Percentiles rank a stretch among this genome's conserved stretches.
These are phyloP conservation scores for Corythaixoides concolor DNA, from an alignment of 2,113 vertebrate genomes.

Conservation along the genomic window DNA sequence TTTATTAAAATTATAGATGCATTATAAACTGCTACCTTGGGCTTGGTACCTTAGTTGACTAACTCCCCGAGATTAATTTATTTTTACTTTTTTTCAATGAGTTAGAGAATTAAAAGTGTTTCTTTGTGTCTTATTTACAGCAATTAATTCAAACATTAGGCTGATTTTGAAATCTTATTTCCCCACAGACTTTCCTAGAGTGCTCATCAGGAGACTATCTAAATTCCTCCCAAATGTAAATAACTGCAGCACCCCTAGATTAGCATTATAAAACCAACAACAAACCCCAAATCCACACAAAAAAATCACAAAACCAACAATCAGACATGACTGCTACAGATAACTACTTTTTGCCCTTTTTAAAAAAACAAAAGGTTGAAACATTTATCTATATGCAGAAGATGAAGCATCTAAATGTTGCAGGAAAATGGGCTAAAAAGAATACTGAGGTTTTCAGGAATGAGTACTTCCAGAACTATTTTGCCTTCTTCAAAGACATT, in stretches of 20 bases:
- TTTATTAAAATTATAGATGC: constrained; percentile 11
- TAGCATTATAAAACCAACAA: neutral
- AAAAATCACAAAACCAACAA: neutral
- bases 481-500: neutral
- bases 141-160: neutral
- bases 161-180: neutral
- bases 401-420: neutral
- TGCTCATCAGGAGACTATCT: neutral
- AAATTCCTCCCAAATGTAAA: neutral
- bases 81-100: neutral
- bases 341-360: neutral
- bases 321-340: neutral
- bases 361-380: neutral
- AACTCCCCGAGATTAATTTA: constrained; percentile 13
- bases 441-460: neutral
- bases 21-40: constrained; percentile 2
- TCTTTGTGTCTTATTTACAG: neutral
- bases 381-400: neutral
- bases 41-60: neutral
- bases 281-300: neutral
- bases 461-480: neutral
- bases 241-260: neutral
- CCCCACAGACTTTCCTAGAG: neutral
- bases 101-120: neutral
- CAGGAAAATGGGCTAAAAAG: neutral